Base-by-base conservation (phyloP, 2,113 vertebrate genomes). In the Microcebus ravelobensis region DNA sequence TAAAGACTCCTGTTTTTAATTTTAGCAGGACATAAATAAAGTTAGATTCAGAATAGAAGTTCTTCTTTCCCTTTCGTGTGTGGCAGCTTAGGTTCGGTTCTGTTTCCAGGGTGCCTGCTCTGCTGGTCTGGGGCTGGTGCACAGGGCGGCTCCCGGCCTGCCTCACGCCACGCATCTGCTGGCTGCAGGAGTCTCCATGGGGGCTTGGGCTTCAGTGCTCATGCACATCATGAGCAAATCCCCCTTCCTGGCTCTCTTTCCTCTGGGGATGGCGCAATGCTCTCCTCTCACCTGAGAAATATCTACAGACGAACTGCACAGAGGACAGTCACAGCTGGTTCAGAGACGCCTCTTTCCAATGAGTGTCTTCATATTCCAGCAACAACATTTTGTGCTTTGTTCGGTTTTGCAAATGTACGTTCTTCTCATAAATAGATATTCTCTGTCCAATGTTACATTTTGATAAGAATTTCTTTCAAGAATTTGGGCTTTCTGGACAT, bases 91-190 rank as follows among this genome's bases (percentile, higher is more conserved):
- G 50, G 15, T 34, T n/a, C 50, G 34, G 45, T 34, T 34, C 9
- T 14, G 12, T n/a, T 92, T 8, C 31, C 71, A 29, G 0, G 39
- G 27, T 31, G 6, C 39, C 29, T 34, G 5, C 61, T 79, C 0
- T 36, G 36, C 36, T 55, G 4, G 3, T 12, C 71, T 77, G 3
- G 39, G 10, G 59, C 23, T 48, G 23, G 45, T 10, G 0, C 18
- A 9, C 63, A 52, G 12, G 9, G 2, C 36, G 29, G 20, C 31
- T 50, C 34, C 31, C 7, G 8, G 67, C 4, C 45, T 73, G 8
- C 1, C 0, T n/a, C n/a, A 10, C 8, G 31, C 57, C n/a, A 5
- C 18, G 34, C 3, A 3, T 12, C 15, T 86, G 21, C 13, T 8
- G 6, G 6, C 3, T 27, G n/a, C 18, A 18, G 9, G 34, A 36